These are phyloP conservation scores for Alauda arvensis DNA, from an alignment of 2,797 vertebrate genomes.

Conservation along the genomic window DNA sequence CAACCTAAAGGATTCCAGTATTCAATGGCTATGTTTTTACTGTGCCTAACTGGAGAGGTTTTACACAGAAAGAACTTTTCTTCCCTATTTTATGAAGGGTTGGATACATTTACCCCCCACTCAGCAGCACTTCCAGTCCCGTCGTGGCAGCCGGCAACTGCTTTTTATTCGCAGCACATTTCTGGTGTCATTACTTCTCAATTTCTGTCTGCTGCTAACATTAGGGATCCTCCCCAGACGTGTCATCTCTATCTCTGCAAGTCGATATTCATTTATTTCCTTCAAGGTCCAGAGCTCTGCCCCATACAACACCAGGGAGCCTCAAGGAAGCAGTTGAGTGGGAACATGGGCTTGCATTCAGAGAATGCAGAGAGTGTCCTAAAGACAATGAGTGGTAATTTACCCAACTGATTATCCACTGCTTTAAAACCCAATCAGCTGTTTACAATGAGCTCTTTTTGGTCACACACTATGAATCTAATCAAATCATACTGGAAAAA, in stretches of 20 bases:
- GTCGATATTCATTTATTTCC: conserved; percentile 55
- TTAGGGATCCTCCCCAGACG: background rate
- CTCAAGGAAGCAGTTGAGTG: background rate
- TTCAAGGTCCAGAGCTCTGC: conserved; percentile 32
- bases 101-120: background rate
- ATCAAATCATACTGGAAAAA: conserved; percentile 5
- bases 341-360: background rate
- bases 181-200: conserved; percentile 44
- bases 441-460: conserved; percentile 29
- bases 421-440: conserved; percentile 47
- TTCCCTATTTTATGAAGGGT: background rate
- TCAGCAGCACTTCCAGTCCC: background rate
- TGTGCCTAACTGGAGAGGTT: background rate
- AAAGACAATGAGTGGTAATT: conserved; percentile 39
- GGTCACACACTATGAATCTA: background rate
- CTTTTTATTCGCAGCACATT: conserved; percentile 39
- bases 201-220: conserved; percentile 41
- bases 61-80: background rate
- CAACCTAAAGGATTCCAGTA: background rate
- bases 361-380: background rate
- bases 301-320: background rate
- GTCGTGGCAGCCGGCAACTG: background rate
- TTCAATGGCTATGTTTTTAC: background rate
- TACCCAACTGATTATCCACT: conserved; percentile 24
- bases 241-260: conserved; percentile 19